Evolutionary conservation across 92 coral and sea anemone genomes (phyloP).

Genomic region (Scolanthus callimorphus): DNA sequence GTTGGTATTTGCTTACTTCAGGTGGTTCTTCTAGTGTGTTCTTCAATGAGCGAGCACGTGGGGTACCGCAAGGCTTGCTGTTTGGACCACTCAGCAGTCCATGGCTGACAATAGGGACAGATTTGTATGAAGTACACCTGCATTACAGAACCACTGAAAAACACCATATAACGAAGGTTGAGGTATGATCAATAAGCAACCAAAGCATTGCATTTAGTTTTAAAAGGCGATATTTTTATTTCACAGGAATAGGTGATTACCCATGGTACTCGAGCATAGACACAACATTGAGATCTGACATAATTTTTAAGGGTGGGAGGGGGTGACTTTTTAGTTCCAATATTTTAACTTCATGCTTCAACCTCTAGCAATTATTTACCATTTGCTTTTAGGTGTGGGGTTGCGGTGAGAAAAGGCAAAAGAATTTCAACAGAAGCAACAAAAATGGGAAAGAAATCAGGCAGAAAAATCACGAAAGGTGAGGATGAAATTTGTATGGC

Average conservation of each 20-base stretch:
- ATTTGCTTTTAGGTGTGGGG: slow-evolving; percentile 76
- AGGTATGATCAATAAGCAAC: no score
- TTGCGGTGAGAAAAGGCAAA: slow-evolving; percentile 68
- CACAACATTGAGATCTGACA: no score
- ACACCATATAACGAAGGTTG: slow-evolving; percentile 48
- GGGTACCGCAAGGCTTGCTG: slow-evolving; percentile 75
- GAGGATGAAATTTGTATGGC: background rate
- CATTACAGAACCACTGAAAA: slow-evolving; percentile 39
- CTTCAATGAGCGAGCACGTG: slow-evolving; percentile 77
- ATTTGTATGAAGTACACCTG: slow-evolving; percentile 56
- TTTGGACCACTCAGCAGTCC: slow-evolving; percentile 68
- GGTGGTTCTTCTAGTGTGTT: slow-evolving; percentile 70
- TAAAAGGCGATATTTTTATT: no score
- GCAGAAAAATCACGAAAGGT: slow-evolving; percentile 94
- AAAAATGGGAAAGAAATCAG: slow-evolving; percentile 85
- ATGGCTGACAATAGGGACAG: slow-evolving; percentile 44
- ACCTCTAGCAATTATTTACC: no score
- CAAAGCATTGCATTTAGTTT: no score
- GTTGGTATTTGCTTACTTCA: background rate
- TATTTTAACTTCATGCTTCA: no score
- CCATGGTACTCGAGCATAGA: no score
- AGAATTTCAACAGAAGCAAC: slow-evolving; percentile 71
- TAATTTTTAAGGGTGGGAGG: no score
- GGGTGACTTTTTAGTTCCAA: no score
- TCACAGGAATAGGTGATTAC: no score